Conservation (phyloP, 37 sponge, comb jelly and placozoan genomes). For the Ephydatia muelleri region DNA sequence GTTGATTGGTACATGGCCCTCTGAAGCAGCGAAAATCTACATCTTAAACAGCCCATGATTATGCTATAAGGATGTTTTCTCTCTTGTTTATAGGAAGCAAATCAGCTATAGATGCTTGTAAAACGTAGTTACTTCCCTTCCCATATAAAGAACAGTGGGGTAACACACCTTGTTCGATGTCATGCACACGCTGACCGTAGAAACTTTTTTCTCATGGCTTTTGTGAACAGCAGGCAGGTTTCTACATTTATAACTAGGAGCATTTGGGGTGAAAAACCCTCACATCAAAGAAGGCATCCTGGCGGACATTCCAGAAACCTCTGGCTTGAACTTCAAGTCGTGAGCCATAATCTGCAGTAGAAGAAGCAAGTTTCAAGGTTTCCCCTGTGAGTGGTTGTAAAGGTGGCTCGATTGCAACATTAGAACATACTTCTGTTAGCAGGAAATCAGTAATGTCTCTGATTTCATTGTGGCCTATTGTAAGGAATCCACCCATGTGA, state of each 20-base stretch:
- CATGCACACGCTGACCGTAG: constrained; percentile 14
- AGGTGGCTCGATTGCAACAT: constrained; percentile 4
- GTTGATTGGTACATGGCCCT: too few species aligned
- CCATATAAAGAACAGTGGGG: constrained; percentile 9
- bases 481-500: constrained; percentile 5
- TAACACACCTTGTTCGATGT: constrained; percentile 15
- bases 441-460: background rate
- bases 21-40: too few species aligned
- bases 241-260: background rate
- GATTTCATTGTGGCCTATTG: constrained; percentile 21
- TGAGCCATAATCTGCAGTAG: too few species aligned
- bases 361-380: too few species aligned
- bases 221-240: background rate
- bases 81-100: background rate
- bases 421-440: too few species aligned
- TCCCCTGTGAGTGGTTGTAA: background rate
- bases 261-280: constrained; percentile 30
- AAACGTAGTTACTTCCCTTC: constrained; percentile 5
- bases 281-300: constrained; percentile 51
- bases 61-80: background rate
- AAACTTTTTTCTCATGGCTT: constrained; percentile 8
- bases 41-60: too few species aligned
- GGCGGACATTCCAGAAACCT: constrained; percentile 22
- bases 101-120: constrained; percentile 10
- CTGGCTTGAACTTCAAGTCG: background rate